These are phyloP conservation scores for Meiosimyza decipiens DNA, from an alignment of 2,888 invertebrate species.

Conservation along the genomic window DNA sequence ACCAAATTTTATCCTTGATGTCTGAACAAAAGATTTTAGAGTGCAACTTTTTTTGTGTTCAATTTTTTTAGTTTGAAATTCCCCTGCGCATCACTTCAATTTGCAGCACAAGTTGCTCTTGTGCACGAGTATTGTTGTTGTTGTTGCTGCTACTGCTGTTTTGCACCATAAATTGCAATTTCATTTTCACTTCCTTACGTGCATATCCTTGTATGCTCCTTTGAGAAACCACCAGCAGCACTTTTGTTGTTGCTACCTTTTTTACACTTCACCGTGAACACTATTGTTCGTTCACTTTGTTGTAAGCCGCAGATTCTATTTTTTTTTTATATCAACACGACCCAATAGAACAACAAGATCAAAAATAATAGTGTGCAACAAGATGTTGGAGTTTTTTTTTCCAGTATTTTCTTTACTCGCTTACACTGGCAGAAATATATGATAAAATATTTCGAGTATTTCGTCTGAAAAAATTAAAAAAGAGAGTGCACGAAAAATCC, in stretches of 20 bases:
- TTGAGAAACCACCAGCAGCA: not conserved
- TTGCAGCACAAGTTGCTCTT: slow-evolving; percentile 2
- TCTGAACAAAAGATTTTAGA: slow-evolving; percentile 7
- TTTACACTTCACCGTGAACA: too few species aligned
- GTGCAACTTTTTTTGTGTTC: not conserved
- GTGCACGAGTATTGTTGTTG: not conserved
- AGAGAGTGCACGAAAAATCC: too few species aligned
- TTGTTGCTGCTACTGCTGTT: not conserved
- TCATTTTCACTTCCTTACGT: slow-evolving; percentile 16
- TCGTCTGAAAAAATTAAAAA: too few species aligned
- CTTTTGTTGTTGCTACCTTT: too few species aligned
- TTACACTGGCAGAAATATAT: too few species aligned
- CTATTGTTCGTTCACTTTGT: not conserved
- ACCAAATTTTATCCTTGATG: slow-evolving; percentile 6
- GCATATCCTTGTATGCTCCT: slow-evolving; percentile 15
- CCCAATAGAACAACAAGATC: not conserved
- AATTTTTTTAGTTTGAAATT: not conserved
- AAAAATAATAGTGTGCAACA: not conserved
- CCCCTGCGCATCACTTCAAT: slow-evolving; percentile 25
- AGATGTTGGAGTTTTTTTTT: too few species aligned
- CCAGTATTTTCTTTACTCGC: too few species aligned
- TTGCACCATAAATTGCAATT: slow-evolving; percentile 36
- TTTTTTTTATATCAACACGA: not conserved
- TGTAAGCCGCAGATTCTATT: not conserved
- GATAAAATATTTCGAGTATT: too few species aligned